A percentile compares a stretch with the other conserved stretches of the same genome.
Conservation (phyloP, 2,113 vertebrate genomes). For the Abramis brama region DNA sequence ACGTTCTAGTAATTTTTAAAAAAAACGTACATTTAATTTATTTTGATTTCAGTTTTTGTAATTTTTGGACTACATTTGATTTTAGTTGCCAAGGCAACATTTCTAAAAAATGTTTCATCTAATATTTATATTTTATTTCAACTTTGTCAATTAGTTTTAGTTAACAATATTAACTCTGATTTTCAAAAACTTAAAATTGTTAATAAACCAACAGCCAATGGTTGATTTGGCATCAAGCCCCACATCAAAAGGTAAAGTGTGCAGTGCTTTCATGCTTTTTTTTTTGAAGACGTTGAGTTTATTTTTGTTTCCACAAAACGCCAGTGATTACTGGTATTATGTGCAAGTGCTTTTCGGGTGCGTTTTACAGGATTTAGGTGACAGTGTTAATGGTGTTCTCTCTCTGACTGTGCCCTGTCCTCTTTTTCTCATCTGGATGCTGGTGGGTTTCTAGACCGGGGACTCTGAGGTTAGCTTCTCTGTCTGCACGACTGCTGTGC, state of each 20-base stretch:
- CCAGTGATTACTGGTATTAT: not conserved
- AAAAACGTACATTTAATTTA: not conserved
- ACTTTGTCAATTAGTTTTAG: not conserved
- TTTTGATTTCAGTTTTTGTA: not conserved
- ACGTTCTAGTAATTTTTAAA: not conserved
- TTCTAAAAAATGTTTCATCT: conserved; percentile 25
- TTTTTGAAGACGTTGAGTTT: not conserved
- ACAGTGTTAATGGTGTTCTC: conserved; percentile 74
- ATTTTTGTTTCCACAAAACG: not conserved
- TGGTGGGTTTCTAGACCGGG: conserved; percentile 80
- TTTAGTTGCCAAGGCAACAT: not conserved
- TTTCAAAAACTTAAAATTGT: not conserved
- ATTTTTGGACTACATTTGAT: not conserved
- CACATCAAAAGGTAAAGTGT: conserved; percentile 35
- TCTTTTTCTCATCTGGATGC: conserved; percentile 70
- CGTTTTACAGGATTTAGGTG: conserved; percentile 35
- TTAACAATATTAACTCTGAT: not conserved
- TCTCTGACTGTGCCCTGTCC: conserved; percentile 75
- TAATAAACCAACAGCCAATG: conserved; percentile 4
- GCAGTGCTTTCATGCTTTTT: not conserved
- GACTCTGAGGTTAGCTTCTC: conserved; percentile 83
- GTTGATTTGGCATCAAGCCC: conserved; percentile 6
- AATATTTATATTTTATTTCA: not conserved
- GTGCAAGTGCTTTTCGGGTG: conserved; percentile 7
- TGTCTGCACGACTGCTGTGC: conserved; percentile 82